Evolutionary conservation across 1,140 invertebrate genomes (phyloP), one percentile per base, ranked within the genome.

Genomic region (Acromyrmex charruanus): DNA sequence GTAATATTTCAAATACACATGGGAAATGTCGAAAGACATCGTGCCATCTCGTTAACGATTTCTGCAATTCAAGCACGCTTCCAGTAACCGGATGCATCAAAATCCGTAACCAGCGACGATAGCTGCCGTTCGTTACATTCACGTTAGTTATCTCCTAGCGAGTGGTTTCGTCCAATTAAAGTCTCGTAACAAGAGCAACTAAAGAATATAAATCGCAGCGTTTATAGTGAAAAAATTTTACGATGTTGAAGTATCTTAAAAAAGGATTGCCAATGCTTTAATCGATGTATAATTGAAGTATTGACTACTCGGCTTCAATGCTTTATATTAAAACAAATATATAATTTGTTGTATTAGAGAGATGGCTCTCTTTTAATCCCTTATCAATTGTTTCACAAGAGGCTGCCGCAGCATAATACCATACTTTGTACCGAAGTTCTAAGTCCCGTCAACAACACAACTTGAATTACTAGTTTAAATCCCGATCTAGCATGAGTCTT

Each of bases 101-200:
- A 74, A 84, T 84, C 69, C 25, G 18, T 31, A 74, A 59, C 68
- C 80, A 65, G 31, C 16, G 82, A 85, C 58, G 61, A 31, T 55
- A 58, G 49, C 44, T 28, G 18, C 59, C 74, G 25, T 63, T 77
- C 71, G 61, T 65, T 85, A 79, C 71, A 66, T 66, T 55, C 74
- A 25, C 31, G 61, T 75, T 55, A 72, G 53, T 51, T 72, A 84
- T 84, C 72, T 87, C 66, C 77, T 25, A 85, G 63, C 63, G 53
- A 65, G 10, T 35, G 65, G 14, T 85, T 81, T 71, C 49, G 68
- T 81, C 82, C 82, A 89, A 89, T 89, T 89, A 89, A 89, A 77
- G 44, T 58, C 1, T 31, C 14, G 66, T 68, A 88, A 85, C 61
- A 39, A 75, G 55, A 59, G 12, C 4, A 53, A 66, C 74, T 75